A percentile compares a stretch with the other conserved stretches of the same genome.
phyloP scores from a whole-genome alignment of 2,113 vertebrate genomes.

The Tragelaphus strepsiceros region DNA sequence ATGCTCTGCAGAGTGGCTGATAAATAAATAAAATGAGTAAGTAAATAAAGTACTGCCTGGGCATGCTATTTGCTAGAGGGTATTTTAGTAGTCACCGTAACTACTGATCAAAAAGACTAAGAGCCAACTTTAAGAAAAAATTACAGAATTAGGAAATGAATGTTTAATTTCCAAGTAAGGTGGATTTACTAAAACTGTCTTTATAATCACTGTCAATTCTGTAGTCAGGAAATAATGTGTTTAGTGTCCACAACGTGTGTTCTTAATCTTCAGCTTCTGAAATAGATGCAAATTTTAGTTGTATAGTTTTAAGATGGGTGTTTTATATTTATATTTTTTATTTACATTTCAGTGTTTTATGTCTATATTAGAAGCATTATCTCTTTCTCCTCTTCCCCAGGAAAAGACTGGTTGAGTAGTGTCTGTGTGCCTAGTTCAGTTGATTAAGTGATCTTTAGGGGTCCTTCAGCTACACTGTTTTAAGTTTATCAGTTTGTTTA shows the following conservation, averaged over 20 bases:
- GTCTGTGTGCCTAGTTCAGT: not conserved
- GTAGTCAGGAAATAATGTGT: not conserved
- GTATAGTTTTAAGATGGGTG: not conserved
- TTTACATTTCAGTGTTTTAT: not conserved
- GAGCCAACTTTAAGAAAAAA: not conserved
- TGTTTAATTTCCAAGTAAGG: not conserved
- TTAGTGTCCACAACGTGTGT: not conserved
- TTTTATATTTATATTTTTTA: not conserved
- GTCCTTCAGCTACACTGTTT: not conserved
- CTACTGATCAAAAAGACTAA: not conserved
- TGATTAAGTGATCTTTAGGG: not conserved
- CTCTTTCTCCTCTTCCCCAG: not conserved
- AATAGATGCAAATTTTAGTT: not conserved
- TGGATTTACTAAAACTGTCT: not conserved
- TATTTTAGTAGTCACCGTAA: not conserved
- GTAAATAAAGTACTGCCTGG: not conserved
- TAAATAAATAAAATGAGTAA: not conserved
- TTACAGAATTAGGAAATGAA: not conserved
- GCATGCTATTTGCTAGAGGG: not conserved
- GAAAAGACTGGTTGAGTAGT: not conserved
- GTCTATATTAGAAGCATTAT: not conserved
- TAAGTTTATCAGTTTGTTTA: not conserved
- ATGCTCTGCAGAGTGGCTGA: not conserved
- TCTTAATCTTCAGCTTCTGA: not conserved
- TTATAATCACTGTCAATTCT: constrained; percentile 14